phyloP scores from a whole-genome alignment of 2,888 invertebrate species.

The Pollenia angustigena region DNA sequence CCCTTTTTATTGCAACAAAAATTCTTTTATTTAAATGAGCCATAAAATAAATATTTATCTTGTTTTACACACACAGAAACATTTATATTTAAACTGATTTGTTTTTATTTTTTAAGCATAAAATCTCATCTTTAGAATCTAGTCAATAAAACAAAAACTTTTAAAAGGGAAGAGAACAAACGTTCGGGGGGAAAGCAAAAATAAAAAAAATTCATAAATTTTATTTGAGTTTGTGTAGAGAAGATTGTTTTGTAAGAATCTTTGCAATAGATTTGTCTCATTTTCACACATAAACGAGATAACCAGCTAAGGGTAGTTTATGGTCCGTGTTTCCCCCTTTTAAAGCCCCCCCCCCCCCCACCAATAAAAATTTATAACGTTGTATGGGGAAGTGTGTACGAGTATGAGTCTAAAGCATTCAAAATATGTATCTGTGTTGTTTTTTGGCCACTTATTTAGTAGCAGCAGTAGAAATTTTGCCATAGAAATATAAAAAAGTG shows the following conservation, averaged over 20 bases:
- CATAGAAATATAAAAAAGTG: constrained; percentile 44
- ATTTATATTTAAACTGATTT: constrained; percentile 53
- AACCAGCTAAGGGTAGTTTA: constrained; percentile 65
- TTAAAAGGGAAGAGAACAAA: background rate
- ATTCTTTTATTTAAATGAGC: constrained; percentile 69
- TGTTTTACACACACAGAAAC: background rate
- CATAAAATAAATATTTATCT: constrained; percentile 70
- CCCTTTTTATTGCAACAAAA: constrained; percentile 21
- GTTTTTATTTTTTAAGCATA: constrained; percentile 23
- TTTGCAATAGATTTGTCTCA: constrained; percentile 73
- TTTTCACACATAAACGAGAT: constrained; percentile 69
- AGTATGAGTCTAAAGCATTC: constrained; percentile 33
- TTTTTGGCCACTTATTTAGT: constrained; percentile 32
- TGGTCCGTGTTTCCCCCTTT: constrained; percentile 7
- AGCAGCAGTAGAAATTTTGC: background rate
- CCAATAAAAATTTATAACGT: background rate
- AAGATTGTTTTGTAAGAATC: constrained; percentile 27
- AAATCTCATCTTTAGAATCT: constrained; percentile 66
- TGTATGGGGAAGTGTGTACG: constrained; percentile 1
- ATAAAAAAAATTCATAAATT: constrained; percentile 52
- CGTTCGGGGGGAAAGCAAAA: background rate
- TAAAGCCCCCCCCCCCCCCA: too few species aligned
- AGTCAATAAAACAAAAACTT: constrained; percentile 40
- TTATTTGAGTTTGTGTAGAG: constrained; percentile 27
- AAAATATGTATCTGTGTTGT: constrained; percentile 59